Base-by-base conservation (phyloP, 1,140 invertebrate species). In the Bombus terrestris region DNA sequence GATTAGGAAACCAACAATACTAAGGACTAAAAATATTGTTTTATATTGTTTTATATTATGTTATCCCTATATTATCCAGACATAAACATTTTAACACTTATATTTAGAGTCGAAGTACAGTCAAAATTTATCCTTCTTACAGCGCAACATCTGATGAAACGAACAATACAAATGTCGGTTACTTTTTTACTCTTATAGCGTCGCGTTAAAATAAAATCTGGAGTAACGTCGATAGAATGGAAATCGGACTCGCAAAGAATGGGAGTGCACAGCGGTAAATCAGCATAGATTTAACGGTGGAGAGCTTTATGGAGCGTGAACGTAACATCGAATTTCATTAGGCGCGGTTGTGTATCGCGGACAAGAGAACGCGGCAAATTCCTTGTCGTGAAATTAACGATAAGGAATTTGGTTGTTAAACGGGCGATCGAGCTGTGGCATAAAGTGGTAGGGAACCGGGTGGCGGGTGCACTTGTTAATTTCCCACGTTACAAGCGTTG, bases 391-490 rank as follows among this genome's bases (percentile, higher is more conserved):
- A 68, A 81, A 80, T 72, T 64, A 85, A 73, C 43, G 78, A 72
- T 74, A 81, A 85, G 83, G 83, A 85, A 85, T 71, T 69, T 41
- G 22, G n/a, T 68, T 37, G 85, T 75, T 53, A 43, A 75, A 69
- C 6, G 35, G 22, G 18, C 59, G 72, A 74, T 86, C 83, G 69
- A 66, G 53, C 47, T 15, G 25, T 37, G 22, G 15, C 35, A 12
- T 15, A 62, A 77, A 62, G 35, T 77, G 75, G 75, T 25, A 12
- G 18, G 22, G 22, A 9, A n/a, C 9, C n/a, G 25, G 6, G 32
- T 57, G 73, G 35, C 5, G 25, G 35, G 64, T 8, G 53, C 83
- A 81, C 78, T 91, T 86, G 89, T 89, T 86, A 86, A 88, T 73
- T 85, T 53, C 68, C 62, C 64, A 28, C 59, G 71, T 43, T 81